A percentile compares a stretch with the other conserved stretches of the same genome.
phyloP scores from a whole-genome alignment of 2,113 vertebrate species.

The Apodemus speciosus region DNA sequence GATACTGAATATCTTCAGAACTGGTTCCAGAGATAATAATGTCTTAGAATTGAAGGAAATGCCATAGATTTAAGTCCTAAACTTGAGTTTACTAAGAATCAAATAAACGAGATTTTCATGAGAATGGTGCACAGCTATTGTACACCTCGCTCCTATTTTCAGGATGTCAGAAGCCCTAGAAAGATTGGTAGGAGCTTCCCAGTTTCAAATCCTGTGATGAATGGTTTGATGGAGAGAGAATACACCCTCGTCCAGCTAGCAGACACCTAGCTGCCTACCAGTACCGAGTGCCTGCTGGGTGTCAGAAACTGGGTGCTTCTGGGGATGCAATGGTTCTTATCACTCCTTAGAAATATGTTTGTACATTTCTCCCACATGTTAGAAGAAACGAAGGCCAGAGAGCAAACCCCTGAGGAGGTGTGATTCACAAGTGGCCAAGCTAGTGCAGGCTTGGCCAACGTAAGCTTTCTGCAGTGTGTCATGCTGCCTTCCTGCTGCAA shows the following conservation, averaged over 20 bases:
- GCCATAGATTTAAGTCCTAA: not conserved
- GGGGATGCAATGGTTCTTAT: not conserved
- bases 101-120: not conserved
- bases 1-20: constrained; percentile 17
- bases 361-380: not conserved
- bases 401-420: not conserved
- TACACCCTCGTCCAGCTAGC: not conserved
- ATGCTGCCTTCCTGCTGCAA: not conserved
- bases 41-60: not conserved
- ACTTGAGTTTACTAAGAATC: constrained; percentile 52
- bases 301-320: not conserved
- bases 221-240: not conserved
- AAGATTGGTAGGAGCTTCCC: not conserved
- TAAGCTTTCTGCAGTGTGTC: not conserved
- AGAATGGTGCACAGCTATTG: not conserved
- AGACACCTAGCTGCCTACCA: not conserved
- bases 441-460: not conserved
- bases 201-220: constrained; percentile 31
- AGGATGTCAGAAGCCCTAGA: constrained; percentile 19
- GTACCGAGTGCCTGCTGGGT: not conserved
- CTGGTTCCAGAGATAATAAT: not conserved
- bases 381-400: not conserved
- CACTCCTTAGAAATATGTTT: not conserved
- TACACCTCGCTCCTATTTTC: not conserved
- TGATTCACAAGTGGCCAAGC: not conserved